phyloP scores from a whole-genome alignment of 2,113 vertebrate species.

The Hippoglossus stenolepis region DNA sequence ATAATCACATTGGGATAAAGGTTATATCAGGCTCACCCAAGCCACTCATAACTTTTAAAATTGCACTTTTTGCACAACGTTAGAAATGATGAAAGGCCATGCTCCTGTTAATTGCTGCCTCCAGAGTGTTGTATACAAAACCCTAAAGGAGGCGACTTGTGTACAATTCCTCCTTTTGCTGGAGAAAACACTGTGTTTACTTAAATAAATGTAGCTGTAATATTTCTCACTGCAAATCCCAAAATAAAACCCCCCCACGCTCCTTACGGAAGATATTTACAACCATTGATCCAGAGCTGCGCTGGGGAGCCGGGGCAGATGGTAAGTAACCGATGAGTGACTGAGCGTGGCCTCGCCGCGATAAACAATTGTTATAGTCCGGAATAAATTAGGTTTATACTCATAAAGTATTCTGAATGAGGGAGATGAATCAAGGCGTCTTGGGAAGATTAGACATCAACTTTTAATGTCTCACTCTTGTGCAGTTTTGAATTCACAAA shows the following conservation, averaged over 20 bases:
- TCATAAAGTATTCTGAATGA: slow-evolving; percentile 44
- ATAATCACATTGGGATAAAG: neutral
- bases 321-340: slow-evolving; percentile 59
- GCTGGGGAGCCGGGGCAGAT: slow-evolving; percentile 56
- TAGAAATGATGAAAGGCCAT: neutral
- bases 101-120: neutral
- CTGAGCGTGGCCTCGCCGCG: slow-evolving; percentile 51
- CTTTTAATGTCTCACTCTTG: slow-evolving; percentile 37
- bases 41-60: neutral
- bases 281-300: slow-evolving; percentile 56
- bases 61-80: neutral
- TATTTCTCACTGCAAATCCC: slow-evolving; percentile 46
- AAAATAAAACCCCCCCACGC: slow-evolving; percentile 39
- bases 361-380: slow-evolving; percentile 76
- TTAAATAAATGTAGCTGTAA: slow-evolving; percentile 46
- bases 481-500: slow-evolving; percentile 30
- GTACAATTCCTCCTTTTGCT: neutral
- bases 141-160: neutral
- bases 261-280: slow-evolving; percentile 61
- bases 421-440: slow-evolving; percentile 45
- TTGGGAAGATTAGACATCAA: slow-evolving; percentile 55
- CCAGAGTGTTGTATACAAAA: neutral
- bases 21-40: neutral
- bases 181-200: neutral
- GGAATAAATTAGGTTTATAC: slow-evolving; percentile 65